Evolutionary conservation across 2,888 invertebrate species (phyloP).

Genomic region (Coenonympha glycerion): DNA sequence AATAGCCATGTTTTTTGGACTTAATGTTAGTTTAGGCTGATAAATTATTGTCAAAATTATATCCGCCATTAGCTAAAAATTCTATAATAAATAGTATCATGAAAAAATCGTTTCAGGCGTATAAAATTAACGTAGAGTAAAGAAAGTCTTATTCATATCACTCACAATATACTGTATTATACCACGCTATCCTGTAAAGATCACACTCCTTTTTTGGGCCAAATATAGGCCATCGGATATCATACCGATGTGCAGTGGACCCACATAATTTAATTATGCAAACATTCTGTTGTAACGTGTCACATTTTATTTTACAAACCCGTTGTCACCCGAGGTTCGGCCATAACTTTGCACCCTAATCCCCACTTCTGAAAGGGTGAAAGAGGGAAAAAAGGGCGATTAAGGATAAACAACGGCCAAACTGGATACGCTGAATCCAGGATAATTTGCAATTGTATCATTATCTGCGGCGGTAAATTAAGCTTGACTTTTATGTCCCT

Average conservation of each 20-base stretch:
- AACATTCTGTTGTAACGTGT: slow-evolving; percentile 30
- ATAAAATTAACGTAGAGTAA: no score
- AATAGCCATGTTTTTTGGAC: no score
- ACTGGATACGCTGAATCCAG: slow-evolving; percentile 48
- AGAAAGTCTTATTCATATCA: no score
- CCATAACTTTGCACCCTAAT: slow-evolving; percentile 63
- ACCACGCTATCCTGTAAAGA: no score
- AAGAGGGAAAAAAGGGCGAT: slow-evolving; percentile 65
- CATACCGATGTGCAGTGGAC: not conserved
- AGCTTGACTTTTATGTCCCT: slow-evolving; percentile 50
- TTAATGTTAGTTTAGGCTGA: no score
- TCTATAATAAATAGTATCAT: no score
- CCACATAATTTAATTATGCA: slow-evolving; percentile 28
- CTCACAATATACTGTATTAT: no score
- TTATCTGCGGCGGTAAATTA: slow-evolving; percentile 58
- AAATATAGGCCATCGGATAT: no score
- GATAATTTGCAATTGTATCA: slow-evolving; percentile 68
- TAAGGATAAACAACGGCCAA: slow-evolving; percentile 70
- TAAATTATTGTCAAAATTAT: no score
- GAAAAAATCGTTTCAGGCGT: no score
- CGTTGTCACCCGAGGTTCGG: slow-evolving; percentile 40
- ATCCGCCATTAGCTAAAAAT: no score
- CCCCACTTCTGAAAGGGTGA: slow-evolving; percentile 53
- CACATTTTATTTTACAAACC: slow-evolving; percentile 31
- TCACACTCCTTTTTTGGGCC: no score